These are phyloP conservation scores for Campylorhamphus procurvoides DNA, from an alignment of 2,113 vertebrate species.

Conservation along the genomic window DNA sequence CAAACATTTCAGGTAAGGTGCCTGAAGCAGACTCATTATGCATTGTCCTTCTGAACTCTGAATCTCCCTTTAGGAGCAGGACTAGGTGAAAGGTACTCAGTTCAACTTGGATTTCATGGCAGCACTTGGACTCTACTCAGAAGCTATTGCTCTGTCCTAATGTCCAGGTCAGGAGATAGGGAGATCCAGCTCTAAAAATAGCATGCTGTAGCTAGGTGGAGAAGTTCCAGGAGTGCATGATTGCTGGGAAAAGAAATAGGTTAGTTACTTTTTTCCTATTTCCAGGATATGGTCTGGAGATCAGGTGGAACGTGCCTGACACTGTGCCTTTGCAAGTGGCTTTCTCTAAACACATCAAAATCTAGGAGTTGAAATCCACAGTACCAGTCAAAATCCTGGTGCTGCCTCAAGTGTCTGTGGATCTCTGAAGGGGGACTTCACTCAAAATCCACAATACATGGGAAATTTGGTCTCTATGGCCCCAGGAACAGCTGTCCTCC, in stretches of 20 bases:
- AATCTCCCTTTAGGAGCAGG: neutral
- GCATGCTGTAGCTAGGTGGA: neutral
- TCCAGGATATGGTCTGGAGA: neutral
- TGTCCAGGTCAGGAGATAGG: neutral
- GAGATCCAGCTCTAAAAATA: constrained; percentile 50
- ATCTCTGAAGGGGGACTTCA: neutral
- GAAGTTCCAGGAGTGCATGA: neutral
- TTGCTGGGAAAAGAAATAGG: neutral
- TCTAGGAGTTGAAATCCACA: neutral
- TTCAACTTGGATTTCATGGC: neutral
- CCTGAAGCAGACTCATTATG: neutral
- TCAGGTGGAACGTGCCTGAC: neutral
- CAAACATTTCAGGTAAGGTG: neutral
- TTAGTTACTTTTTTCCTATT: neutral
- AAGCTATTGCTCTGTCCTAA: neutral
- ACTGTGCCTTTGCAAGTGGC: neutral
- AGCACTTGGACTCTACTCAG: neutral
- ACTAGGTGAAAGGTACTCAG: neutral
- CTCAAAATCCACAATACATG: rapidly evolving
- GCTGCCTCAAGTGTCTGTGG: rapidly evolving
- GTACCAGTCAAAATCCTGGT: neutral
- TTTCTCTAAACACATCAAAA: neutral
- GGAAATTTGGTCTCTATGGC: rapidly evolving
- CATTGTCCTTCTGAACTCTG: neutral
- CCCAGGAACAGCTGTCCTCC: neutral